phyloP scores from a whole-genome alignment of 1,140 invertebrate genomes.

The Samia ricini region DNA sequence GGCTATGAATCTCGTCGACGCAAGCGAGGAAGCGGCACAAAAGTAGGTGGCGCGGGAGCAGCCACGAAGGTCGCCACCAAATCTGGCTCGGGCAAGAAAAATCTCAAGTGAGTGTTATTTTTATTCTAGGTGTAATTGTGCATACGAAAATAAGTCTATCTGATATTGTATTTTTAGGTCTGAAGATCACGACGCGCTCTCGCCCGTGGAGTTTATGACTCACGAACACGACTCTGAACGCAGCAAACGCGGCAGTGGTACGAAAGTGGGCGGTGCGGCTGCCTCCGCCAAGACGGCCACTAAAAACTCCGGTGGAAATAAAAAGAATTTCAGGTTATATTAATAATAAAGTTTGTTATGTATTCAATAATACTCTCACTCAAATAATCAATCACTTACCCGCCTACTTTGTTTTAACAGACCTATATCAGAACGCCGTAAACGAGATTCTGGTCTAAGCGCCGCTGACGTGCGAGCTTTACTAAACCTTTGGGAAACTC shows the following conservation, averaged over 20 bases:
- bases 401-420: conserved; percentile 31
- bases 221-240: conserved; percentile 58
- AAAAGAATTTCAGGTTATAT: conserved; percentile 65
- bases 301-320: conserved; percentile 65
- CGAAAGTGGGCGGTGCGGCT: conserved; percentile 63
- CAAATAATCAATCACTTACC: conserved; percentile 2
- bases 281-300: conserved; percentile 65
- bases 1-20: conserved; percentile 58
- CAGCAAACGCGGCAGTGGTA: conserved; percentile 65
- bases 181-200: conserved; percentile 42
- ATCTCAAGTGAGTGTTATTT: conserved; percentile 53
- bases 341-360: not conserved
- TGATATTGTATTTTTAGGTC: conserved; percentile 33
- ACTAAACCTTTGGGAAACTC: conserved; percentile 73
- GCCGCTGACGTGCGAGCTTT: conserved; percentile 71
- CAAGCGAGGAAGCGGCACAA: conserved; percentile 65
- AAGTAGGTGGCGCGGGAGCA: conserved; percentile 65
- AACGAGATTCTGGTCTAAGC: conserved; percentile 72
- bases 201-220: conserved; percentile 50
- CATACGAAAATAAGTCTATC: conserved; percentile 6
- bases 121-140: not conserved
- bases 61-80: conserved; percentile 71
- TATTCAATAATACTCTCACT: not conserved
- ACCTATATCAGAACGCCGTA: conserved; percentile 66
- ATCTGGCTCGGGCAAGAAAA: conserved; percentile 67